Evolutionary conservation across 2,797 vertebrate genomes (phyloP).

Genomic region (Anolis apletophallus): DNA sequence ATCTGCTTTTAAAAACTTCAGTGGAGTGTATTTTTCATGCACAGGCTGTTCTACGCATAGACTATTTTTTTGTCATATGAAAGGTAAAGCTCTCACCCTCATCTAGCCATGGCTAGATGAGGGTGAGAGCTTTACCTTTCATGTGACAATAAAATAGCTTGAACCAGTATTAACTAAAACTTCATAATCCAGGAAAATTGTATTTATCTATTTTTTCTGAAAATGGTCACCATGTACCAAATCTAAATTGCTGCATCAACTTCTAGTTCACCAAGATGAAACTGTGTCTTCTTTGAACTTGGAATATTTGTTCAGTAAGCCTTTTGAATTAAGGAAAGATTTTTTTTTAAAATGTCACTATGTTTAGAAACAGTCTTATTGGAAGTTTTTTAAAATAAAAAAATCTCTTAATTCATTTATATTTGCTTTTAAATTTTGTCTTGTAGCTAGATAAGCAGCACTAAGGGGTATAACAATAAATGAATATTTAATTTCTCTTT

Average conservation of each 20-base stretch:
- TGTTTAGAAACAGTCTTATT: constrained; percentile 11
- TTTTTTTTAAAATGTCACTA: background rate
- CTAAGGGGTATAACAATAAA: constrained; percentile 2
- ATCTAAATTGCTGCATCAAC: constrained; percentile 30
- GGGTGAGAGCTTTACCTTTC: background rate
- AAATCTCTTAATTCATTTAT: constrained; percentile 11
- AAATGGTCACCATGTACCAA: background rate
- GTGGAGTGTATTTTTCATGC: background rate
- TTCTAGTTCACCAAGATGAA: constrained; percentile 19
- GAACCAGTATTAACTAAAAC: background rate
- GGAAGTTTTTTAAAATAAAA: fast-evolving
- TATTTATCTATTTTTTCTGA: background rate
- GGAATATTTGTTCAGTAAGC: constrained; percentile 5
- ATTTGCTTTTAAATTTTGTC: constrained; percentile 37
- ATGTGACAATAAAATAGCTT: background rate
- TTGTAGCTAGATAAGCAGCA: background rate
- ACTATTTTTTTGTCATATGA: background rate
- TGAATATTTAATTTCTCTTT: constrained; percentile 43
- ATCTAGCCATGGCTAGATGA: too few relatives aligned
- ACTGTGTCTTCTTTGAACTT: background rate
- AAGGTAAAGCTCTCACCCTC: background rate
- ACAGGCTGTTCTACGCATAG: too few relatives aligned
- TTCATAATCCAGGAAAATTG: background rate
- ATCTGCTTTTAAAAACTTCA: background rate
- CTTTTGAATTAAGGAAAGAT: background rate